Evolutionary conservation across 2,888 invertebrate species (phyloP).

Genomic region (Clunio marinus): DNA sequence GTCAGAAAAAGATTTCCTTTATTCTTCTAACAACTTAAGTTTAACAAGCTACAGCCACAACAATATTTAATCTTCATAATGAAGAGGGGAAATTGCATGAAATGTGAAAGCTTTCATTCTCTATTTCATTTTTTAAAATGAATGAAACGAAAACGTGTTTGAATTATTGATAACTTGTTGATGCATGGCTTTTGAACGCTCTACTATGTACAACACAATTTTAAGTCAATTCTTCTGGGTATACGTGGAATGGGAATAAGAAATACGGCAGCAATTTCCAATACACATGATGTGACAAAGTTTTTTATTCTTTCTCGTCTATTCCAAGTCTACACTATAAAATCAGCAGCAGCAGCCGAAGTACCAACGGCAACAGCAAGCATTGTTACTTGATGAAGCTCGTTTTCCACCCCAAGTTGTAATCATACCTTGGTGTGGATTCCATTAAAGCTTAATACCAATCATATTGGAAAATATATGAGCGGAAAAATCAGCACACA

Average conservation of each 20-base stretch:
- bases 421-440: neutral
- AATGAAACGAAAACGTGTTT: neutral
- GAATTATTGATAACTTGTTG: conserved; percentile 23
- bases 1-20: too few species aligned
- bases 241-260: neutral
- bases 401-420: neutral
- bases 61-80: too few species aligned
- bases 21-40: too few species aligned
- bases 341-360: too few species aligned
- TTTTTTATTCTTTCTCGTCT: too few species aligned
- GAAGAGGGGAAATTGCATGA: neutral
- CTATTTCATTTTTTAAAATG: neutral
- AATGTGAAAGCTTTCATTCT: neutral
- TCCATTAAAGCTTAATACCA: conserved; percentile 1
- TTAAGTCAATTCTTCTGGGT: neutral
- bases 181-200: neutral
- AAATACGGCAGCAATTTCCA: neutral
- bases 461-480: neutral
- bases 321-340: too few species aligned
- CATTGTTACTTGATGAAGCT: neutral
- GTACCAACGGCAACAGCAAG: neutral
- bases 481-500: neutral
- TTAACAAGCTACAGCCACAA: too few species aligned
- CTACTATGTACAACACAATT: neutral
- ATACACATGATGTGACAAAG: neutral